Conservation (phyloP, 2,113 vertebrate species). For the Phoenicopterus ruber region DNA sequence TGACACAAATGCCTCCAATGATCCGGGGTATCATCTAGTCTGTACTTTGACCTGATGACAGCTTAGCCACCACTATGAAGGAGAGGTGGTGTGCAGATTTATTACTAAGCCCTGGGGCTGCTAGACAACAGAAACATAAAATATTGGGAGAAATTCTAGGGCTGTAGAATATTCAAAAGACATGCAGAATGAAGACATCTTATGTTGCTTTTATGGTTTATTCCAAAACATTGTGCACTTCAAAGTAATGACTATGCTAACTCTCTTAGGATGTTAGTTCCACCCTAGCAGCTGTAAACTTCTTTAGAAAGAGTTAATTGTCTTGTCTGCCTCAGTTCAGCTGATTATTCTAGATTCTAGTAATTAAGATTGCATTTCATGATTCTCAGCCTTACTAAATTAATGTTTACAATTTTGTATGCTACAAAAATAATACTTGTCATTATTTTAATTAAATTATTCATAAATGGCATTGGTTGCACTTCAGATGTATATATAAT, state of each 20-base stretch:
- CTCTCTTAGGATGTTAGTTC: background rate
- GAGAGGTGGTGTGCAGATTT: background rate
- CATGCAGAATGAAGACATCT: background rate
- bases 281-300: background rate
- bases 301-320: background rate
- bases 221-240: background rate
- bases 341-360: background rate
- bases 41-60: background rate
- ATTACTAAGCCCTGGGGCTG: background rate
- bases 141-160: background rate
- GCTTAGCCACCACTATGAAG: background rate
- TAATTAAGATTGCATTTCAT: slow-evolving; percentile 43
- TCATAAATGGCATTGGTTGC: slow-evolving; percentile 56
- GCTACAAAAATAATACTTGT: slow-evolving; percentile 23
- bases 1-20: background rate
- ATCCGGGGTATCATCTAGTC: background rate
- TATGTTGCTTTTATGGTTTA: background rate
- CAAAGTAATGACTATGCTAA: background rate
- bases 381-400: slow-evolving; percentile 24
- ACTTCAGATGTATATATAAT: slow-evolving; percentile 43
- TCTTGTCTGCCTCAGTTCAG: background rate
- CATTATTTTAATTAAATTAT: slow-evolving; percentile 60
- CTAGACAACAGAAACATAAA: background rate
- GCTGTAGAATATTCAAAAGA: background rate
- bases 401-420: slow-evolving; percentile 29